Conservation (phyloP, 1,140 invertebrate genomes). For the Microplitis demolitor region DNA sequence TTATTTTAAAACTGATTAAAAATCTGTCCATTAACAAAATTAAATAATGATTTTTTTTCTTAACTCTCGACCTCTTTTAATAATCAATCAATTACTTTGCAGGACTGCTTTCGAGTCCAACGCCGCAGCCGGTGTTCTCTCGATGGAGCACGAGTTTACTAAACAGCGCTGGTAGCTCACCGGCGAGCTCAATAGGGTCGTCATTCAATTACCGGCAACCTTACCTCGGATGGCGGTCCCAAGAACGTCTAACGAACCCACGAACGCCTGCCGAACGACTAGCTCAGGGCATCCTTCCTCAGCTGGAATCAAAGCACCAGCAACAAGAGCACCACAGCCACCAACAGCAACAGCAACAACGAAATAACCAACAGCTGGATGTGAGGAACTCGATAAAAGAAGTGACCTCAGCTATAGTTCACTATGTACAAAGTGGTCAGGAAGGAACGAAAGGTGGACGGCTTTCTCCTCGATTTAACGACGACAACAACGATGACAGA, state of each 20-base stretch:
- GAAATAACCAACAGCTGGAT: constrained; percentile 70
- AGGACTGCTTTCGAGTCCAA: constrained; percentile 59
- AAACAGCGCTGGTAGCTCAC: constrained; percentile 75
- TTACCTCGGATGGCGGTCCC: constrained; percentile 88
- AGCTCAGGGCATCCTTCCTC: constrained; percentile 62
- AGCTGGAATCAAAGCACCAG: constrained; percentile 52
- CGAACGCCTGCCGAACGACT: constrained; percentile 82
- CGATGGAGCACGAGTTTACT: constrained; percentile 86
- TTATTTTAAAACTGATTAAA: no score
- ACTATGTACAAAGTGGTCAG: constrained; percentile 81
- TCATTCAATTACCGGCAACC: constrained; percentile 74
- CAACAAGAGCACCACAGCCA: constrained; percentile 53
- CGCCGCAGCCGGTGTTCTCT: constrained; percentile 67
- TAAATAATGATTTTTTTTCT: not conserved
- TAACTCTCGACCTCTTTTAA: not conserved
- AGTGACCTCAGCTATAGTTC: constrained; percentile 90
- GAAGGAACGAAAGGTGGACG: constrained; percentile 59
- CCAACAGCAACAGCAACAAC: constrained; percentile 38
- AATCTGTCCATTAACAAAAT: not conserved
- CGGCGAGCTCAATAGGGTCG: constrained; percentile 68
- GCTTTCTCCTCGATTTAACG: constrained; percentile 56
- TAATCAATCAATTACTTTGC: not conserved
- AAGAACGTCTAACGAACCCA: constrained; percentile 77
- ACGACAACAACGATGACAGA: constrained; percentile 57
- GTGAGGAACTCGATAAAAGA: constrained; percentile 90